A percentile compares a stretch with the other conserved stretches of the same genome.
phyloP scores from a whole-genome alignment of 2,113 vertebrate species.

The Puffinus mauretanicus region DNA sequence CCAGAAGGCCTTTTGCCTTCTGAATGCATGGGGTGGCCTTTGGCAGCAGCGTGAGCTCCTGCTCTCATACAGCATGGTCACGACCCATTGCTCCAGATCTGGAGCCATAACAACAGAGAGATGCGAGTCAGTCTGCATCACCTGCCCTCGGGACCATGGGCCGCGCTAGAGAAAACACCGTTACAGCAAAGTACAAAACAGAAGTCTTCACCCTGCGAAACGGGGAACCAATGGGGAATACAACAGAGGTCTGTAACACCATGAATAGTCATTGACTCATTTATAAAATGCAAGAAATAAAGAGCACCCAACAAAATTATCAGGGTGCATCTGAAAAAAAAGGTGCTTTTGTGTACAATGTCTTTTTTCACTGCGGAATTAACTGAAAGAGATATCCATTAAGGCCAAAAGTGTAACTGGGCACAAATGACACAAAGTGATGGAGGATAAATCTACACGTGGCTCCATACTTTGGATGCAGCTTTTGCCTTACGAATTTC shows the following conservation, averaged over 20 bases:
- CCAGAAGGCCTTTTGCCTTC: not conserved
- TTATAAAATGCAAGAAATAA: not conserved
- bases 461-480: not conserved
- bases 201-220: not conserved
- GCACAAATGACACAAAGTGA: not conserved
- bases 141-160: accelerated
- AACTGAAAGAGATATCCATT: not conserved
- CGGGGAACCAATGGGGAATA: not conserved
- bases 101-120: not conserved
- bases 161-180: accelerated
- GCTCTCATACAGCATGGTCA: not conserved
- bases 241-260: not conserved
- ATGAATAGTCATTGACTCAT: not conserved
- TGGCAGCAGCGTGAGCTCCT: not conserved
- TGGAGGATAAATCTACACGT: not conserved
- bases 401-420: not conserved
- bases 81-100: accelerated
- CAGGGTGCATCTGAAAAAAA: not conserved
- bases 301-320: not conserved
- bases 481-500: not conserved
- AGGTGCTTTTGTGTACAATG: not conserved
- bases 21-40: not conserved
- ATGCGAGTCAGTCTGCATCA: not conserved
- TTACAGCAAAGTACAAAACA: not conserved
- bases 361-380: not conserved